Percentiles rank a stretch among this genome's conserved stretches.
These are phyloP conservation scores for Hydrozoanthus tunicans DNA, from an alignment of 64 coral and sea anemone genomes.

Conservation along the genomic window DNA sequence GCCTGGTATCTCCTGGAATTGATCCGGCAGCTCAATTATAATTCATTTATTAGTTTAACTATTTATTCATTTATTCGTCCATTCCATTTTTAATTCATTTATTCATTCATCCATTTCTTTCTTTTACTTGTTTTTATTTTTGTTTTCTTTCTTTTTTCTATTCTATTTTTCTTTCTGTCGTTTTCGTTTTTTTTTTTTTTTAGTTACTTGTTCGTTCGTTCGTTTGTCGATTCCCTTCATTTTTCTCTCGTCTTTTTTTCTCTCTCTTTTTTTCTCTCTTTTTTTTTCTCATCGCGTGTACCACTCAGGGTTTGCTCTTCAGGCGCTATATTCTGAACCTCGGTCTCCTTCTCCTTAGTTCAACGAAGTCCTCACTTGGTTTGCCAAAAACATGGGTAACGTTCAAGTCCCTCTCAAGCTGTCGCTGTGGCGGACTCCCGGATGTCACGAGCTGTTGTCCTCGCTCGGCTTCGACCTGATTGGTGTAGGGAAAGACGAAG, in stretches of 20 bases:
- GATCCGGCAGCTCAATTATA: too few species aligned
- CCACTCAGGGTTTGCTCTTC: too few species aligned
- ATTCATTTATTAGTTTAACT: neutral
- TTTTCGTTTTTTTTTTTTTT: neutral
- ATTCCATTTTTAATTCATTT: neutral
- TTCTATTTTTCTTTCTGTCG: neutral
- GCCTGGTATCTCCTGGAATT: too few species aligned
- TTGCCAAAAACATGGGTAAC: slow-evolving; percentile 87
- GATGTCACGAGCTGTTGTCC: slow-evolving; percentile 93
- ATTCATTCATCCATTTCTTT: neutral
- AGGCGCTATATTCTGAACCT: neutral
- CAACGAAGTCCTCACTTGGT: slow-evolving; percentile 86
- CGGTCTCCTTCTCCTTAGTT: slow-evolving; percentile 62
- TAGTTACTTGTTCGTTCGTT: neutral
- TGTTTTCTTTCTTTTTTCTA: neutral
- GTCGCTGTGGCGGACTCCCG: slow-evolving; percentile 84
- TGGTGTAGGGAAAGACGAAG: slow-evolving; percentile 98
- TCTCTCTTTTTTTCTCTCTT: too few species aligned
- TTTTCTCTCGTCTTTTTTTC: neutral
- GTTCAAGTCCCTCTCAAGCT: slow-evolving; percentile 92
- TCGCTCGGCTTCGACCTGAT: slow-evolving; percentile 98
- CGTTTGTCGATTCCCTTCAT: neutral
- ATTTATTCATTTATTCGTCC: neutral
- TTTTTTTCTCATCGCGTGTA: neutral
- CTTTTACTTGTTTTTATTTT: neutral